Evolutionary conservation across 2,113 vertebrate species (phyloP), one percentile per base, ranked within the genome.

Genomic region (Rhabdornis inornatus): DNA sequence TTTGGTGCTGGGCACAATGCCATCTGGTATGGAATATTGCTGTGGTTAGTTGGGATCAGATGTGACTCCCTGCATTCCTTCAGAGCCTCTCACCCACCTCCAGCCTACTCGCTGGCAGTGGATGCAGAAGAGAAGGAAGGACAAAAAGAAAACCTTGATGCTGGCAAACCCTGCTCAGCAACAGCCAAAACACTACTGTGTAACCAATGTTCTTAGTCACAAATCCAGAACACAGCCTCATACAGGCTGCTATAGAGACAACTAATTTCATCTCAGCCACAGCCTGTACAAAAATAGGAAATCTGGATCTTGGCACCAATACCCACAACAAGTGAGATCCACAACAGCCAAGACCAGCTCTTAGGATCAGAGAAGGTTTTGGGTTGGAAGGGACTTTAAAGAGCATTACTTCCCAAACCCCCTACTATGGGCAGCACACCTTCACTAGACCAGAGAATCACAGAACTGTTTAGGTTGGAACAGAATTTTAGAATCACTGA

Each of bases 41-140:
- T 40, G 13, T 39, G 21, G 33, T 49, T n/a, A 37, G 21, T 0
- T 3, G 12, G 20, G 55, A 35, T 63, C 49, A 69, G 31, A 55
- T 37, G 27, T 39, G 53, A 53, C 13, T 33, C 27, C 21, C 1
- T 59, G 39, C 0, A 0, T 59, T 75, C 49, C 11, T 47, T 44
- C 39, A 44, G 49, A 69, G 6, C 3, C 10, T 75, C 35, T 33
- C 3, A 4, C 18, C 24, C 22, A 20, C 7, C 7, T 21, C 11
- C 30, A 56, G 24, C 35, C 15, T 56, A 3, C 22, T 55, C 23
- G 8, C 4, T 24, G 37, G 28, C 3, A 4, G 33, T 0, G 0
- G 20, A 23, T 3, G 0, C 15, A 40, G 20, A 10, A 39, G 5
- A 39, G 27, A 27, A 47, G 75, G 33, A 47, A 83, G 30, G 24